Evolutionary conservation across 2,888 invertebrate species (phyloP).

Genomic region (Cabera pusaria): DNA sequence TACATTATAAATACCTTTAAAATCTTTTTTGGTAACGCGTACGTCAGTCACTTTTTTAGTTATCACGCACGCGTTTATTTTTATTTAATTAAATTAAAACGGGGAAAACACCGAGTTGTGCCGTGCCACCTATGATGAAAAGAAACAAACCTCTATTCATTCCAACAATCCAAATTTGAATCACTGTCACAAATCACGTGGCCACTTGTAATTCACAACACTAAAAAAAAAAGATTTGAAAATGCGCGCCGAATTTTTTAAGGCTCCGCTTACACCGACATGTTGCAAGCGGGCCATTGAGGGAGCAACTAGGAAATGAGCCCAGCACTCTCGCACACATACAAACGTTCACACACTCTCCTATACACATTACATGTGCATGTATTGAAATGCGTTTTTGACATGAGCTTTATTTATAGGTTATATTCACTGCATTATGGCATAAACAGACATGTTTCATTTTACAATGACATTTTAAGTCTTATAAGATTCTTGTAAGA

Average conservation of each 20-base stretch:
- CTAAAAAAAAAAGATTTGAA: slow-evolving; percentile 42
- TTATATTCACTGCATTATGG: too few relatives aligned
- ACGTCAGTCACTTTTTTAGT: too few relatives aligned
- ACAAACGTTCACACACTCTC: slow-evolving; percentile 35
- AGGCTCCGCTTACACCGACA: slow-evolving; percentile 77
- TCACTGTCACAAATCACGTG: slow-evolving; percentile 40
- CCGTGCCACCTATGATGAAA: slow-evolving; percentile 33
- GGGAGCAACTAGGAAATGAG: slow-evolving; percentile 80
- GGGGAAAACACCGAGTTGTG: slow-evolving; percentile 38
- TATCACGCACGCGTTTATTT: too few relatives aligned
- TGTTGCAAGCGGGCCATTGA: slow-evolving; percentile 78
- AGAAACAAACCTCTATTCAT: slow-evolving; percentile 52
- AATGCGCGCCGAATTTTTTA: slow-evolving; percentile 66
- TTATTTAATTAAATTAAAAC: slow-evolving; percentile 7
- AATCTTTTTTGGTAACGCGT: too few relatives aligned
- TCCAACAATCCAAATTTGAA: slow-evolving; percentile 37
- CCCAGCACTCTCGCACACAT: slow-evolving; percentile 50
- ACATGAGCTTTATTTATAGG: slow-evolving; percentile 70
- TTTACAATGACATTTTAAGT: slow-evolving; percentile 5
- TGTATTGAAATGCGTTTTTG: slow-evolving; percentile 63
- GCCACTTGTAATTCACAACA: slow-evolving; percentile 31
- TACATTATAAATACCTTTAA: too few relatives aligned
- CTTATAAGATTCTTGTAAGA: slow-evolving; percentile 20
- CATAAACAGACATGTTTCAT: slow-evolving; percentile 5
- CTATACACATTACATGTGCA: slow-evolving; percentile 30